Evolutionary conservation across 2,113 vertebrate genomes (phyloP), one percentile per base, ranked within the genome.

Genomic region (Danionella cerebrum): DNA sequence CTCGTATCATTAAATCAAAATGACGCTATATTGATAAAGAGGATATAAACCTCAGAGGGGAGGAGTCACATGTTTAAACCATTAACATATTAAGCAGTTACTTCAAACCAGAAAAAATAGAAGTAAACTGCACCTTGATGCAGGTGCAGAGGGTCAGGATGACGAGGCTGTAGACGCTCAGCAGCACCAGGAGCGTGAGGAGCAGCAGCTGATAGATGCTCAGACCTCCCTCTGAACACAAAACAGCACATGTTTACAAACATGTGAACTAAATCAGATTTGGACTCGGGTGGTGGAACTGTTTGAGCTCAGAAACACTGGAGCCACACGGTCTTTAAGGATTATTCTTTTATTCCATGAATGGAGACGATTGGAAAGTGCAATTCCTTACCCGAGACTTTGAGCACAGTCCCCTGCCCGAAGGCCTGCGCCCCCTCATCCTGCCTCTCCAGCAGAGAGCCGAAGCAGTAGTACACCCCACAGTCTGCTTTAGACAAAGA

Each of bases 391-490:
- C 75, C 64, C 65, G 53, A 64, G 7, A 77, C 67, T 14, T 22
- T 62, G 1, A 73, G 39, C 39, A 18, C 38, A 7, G 63, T 77
- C 6, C 75, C 75, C 18, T 11, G 35, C 19, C 67, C 71, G 25
- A 73, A 67, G 6, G 33, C 58, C 31, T 66, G 70, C 5, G 39
- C 33, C n/a, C 33, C 51, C 1, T 1, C 18, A 1, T 35, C 1
- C 14, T 0, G 25, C 6, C 10, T 12, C 2, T 13, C 0, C 14
- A 24, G 6, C 9, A 70, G 2, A 10, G 12, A 14, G 0, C 6
- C 35, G 1, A 59, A 67, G 9, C 75, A 73, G 57, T 73, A 52
- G 62, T 77, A 73, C 14, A 73, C 63, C 1, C 75, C 75, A 3
- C 58, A 38, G 52, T 77, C 71, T 0, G 19, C 21, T 7, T n/a